Conservation (phyloP, 2,888 invertebrate species). For the Stenurella melanura region DNA sequence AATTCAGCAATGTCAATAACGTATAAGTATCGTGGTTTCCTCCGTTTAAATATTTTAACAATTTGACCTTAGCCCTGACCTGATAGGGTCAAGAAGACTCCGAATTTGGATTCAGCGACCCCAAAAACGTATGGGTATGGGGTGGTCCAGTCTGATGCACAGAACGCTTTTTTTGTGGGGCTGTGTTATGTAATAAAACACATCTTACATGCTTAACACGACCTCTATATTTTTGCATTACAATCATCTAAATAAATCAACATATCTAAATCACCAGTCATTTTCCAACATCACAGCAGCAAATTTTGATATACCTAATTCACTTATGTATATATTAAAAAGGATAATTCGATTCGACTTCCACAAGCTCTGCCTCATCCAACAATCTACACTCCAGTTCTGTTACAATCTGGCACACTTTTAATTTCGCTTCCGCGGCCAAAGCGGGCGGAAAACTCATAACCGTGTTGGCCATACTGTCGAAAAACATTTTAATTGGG, state of each 20-base stretch:
- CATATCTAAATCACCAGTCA: conserved; percentile 20
- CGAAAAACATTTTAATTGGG: conserved; percentile 55
- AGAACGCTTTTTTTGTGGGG: too few species aligned
- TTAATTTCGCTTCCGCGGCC: conserved; percentile 55
- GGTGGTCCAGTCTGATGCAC: too few species aligned
- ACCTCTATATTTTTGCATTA: not conserved
- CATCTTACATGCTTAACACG: not conserved
- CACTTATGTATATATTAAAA: not conserved
- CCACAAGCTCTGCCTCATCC: conserved; percentile 14
- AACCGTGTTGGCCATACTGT: conserved; percentile 58
- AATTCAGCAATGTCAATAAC: too few species aligned
- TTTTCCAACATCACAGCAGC: conserved; percentile 15
- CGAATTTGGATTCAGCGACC: too few species aligned
- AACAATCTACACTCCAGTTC: conserved; percentile 51
- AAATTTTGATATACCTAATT: conserved; percentile 2
- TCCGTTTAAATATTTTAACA: too few species aligned
- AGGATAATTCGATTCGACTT: not conserved
- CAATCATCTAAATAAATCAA: not conserved
- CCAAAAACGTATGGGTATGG: too few species aligned
- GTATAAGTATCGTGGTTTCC: too few species aligned
- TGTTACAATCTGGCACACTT: conserved; percentile 57
- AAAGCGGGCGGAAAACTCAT: conserved; percentile 55
- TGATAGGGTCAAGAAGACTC: too few species aligned
- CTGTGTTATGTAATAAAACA: not conserved
- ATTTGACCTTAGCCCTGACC: too few species aligned